These are phyloP conservation scores for Anthopleura xanthogrammica DNA, from an alignment of 92 coral and sea anemone genomes.

Conservation along the genomic window DNA sequence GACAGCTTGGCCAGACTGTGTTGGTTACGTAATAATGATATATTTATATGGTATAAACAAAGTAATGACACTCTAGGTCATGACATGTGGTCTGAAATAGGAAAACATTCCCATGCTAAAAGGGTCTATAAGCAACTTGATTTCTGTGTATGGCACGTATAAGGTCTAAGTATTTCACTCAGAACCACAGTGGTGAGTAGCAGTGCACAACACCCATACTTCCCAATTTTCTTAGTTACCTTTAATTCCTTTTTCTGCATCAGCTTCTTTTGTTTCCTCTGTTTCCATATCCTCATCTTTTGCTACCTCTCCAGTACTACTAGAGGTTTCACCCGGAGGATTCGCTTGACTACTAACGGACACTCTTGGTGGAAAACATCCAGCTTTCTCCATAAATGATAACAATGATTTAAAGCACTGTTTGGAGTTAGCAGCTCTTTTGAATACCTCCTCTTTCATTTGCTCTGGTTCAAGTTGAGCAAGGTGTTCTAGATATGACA, in stretches of 20 bases:
- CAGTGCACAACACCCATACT: background rate
- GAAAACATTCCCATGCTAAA: background rate
- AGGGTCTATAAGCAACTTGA: background rate
- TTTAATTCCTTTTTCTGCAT: conserved; percentile 22
- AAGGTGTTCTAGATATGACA: conserved; percentile 70
- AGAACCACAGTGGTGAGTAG: background rate
- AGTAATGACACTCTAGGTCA: background rate
- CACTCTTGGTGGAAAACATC: conserved; percentile 42
- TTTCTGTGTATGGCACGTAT: no score
- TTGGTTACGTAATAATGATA: no score
- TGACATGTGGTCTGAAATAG: background rate
- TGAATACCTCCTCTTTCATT: conserved; percentile 68
- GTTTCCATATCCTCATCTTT: conserved; percentile 21
- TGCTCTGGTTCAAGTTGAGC: conserved; percentile 65
- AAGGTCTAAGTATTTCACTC: no score
- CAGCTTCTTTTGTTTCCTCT: conserved; percentile 20
- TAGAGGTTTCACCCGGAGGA: background rate
- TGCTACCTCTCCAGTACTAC: background rate
- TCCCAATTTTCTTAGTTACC: conserved; percentile 15
- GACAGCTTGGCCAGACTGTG: no score
- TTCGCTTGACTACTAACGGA: background rate
- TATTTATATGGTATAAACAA: background rate
- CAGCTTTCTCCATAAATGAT: conserved; percentile 63
- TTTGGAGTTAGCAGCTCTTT: conserved; percentile 72
- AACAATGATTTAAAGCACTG: conserved; percentile 62